These are phyloP conservation scores for Melinaea marsaeus DNA, from an alignment of 2,888 invertebrate species.

Conservation along the genomic window DNA sequence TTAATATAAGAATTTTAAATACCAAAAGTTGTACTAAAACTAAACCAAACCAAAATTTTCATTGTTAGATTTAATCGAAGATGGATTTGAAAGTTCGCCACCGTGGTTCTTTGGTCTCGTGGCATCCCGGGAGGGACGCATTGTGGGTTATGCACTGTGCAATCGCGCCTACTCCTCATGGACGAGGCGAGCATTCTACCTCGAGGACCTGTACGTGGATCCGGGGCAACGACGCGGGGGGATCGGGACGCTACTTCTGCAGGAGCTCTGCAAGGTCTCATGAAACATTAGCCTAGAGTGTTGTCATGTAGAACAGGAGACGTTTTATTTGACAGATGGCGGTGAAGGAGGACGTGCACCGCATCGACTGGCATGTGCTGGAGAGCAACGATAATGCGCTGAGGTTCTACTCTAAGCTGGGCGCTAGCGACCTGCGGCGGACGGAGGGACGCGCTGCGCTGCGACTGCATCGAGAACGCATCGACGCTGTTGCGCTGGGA, in stretches of 20 bases:
- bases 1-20: no score
- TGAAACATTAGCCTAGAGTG: neutral
- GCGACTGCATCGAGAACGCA: conserved; percentile 53
- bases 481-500: conserved; percentile 42
- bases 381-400: conserved; percentile 85
- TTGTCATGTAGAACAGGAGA: no score
- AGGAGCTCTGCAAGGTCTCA: conserved; percentile 49
- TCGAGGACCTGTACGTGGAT: conserved; percentile 91
- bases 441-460: conserved; percentile 58
- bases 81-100: conserved; percentile 81
- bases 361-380: conserved; percentile 88
- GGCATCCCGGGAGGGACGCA: conserved; percentile 58
- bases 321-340: conserved; percentile 47
- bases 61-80: conserved; percentile 76
- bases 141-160: conserved; percentile 87
- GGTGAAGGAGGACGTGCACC: conserved; percentile 68
- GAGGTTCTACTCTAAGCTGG: conserved; percentile 85
- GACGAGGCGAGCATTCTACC: conserved; percentile 86
- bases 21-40: no score
- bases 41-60: no score
- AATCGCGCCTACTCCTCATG: conserved; percentile 91
- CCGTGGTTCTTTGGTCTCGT: conserved; percentile 82
- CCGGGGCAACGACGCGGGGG: conserved; percentile 56
- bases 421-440: conserved; percentile 72
- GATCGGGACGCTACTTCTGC: conserved; percentile 80